Percentiles rank a stretch among this genome's conserved stretches.
Evolutionary conservation across 2,113 vertebrate species (phyloP).

Genomic region (Eclectus roratus): DNA sequence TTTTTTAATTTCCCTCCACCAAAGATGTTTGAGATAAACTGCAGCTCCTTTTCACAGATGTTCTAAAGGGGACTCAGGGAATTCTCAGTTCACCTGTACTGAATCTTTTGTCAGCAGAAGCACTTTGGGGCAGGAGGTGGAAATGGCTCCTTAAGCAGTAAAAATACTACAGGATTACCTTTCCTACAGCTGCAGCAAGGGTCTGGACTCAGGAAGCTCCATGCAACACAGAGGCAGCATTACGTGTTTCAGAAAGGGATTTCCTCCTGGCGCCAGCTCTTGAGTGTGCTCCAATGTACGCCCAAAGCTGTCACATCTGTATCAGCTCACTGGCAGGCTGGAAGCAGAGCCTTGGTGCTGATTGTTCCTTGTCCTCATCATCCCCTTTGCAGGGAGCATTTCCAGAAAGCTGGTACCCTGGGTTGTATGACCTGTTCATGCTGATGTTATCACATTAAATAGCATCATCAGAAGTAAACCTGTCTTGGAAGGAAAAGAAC

Average conservation of each 20-base stretch:
- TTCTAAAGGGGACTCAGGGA: neutral
- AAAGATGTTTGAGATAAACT: slow-evolving; percentile 7
- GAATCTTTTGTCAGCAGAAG: neutral
- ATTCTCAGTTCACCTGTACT: neutral
- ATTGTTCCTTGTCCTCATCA: accelerated
- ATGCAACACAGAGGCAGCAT: neutral
- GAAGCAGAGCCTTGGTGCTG: neutral
- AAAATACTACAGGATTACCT: neutral
- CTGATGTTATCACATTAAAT: neutral
- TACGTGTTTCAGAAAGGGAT: neutral
- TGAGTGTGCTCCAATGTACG: accelerated
- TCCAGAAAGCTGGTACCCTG: neutral
- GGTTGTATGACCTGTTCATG: neutral
- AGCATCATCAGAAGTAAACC: neutral
- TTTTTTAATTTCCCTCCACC: slow-evolving; percentile 14
- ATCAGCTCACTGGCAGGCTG: neutral
- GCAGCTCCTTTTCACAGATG: neutral
- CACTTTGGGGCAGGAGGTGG: neutral
- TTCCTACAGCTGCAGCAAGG: neutral
- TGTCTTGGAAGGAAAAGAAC: neutral
- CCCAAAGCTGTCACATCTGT: neutral
- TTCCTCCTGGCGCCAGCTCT: neutral
- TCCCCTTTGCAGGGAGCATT: neutral
- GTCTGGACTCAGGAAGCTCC: neutral
- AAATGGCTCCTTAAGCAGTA: neutral